phyloP scores from a whole-genome alignment of 2,797 vertebrate species.

The Erethizon dorsatum region DNA sequence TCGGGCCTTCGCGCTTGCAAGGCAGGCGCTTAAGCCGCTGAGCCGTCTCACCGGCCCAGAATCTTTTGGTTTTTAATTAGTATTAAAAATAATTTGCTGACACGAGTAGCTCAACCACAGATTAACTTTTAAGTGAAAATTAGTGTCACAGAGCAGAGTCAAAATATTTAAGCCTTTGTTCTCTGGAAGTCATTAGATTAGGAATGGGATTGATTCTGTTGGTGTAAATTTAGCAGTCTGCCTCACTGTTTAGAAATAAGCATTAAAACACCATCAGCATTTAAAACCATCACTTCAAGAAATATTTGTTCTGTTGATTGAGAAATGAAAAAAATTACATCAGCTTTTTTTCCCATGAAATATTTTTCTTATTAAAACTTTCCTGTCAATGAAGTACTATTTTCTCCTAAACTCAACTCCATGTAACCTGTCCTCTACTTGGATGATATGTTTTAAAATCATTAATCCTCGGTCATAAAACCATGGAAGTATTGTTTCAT shows the following conservation, averaged over 20 bases:
- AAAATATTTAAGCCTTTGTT: background rate
- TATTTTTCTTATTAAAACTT: background rate
- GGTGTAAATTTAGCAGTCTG: background rate
- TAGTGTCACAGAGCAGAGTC: background rate
- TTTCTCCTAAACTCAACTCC: background rate
- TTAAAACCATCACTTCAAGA: background rate
- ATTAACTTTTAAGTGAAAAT: background rate
- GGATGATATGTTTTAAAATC: background rate
- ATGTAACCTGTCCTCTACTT: background rate
- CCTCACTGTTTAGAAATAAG: background rate
- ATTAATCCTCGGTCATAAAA: background rate
- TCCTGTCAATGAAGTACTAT: background rate
- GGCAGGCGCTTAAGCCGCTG: too few relatives aligned
- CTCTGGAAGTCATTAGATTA: background rate
- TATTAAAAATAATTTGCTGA: background rate
- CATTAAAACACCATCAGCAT: background rate
- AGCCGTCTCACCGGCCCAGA: too few relatives aligned
- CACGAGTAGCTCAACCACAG: background rate
- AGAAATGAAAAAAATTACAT: background rate
- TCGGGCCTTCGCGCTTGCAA: too few relatives aligned
- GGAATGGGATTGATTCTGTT: background rate
- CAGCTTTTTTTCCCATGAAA: background rate
- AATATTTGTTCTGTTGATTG: background rate
- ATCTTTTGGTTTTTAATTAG: background rate
- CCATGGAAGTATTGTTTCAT: background rate